Percentiles rank a stretch among this genome's conserved stretches.
These are phyloP conservation scores for Aphyosemion australe DNA, from an alignment of 2,113 vertebrate species.

Conservation along the genomic window DNA sequence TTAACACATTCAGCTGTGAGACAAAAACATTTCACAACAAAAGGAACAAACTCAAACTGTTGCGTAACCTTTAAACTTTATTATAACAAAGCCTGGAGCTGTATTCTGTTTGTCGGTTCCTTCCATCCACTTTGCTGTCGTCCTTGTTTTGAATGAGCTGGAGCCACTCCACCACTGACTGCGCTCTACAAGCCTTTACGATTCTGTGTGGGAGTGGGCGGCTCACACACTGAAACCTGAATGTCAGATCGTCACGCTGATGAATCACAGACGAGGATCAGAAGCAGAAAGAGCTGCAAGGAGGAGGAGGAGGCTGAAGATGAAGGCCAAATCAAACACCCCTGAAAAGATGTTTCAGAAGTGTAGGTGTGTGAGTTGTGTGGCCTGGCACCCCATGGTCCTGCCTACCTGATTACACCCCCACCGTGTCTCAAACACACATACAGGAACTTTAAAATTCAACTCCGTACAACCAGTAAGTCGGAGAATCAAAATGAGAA, in stretches of 20 bases:
- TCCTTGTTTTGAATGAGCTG: slow-evolving; percentile 13
- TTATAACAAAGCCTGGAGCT: neutral
- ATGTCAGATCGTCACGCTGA: slow-evolving; percentile 43
- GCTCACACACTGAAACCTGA: slow-evolving; percentile 33
- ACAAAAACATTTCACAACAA: too few species aligned
- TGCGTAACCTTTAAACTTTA: too few species aligned
- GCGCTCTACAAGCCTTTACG: slow-evolving; percentile 2
- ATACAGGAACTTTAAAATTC: neutral
- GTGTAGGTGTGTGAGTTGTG: slow-evolving; percentile 21
- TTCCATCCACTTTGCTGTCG: neutral
- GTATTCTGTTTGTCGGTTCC: neutral
- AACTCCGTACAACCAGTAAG: neutral
- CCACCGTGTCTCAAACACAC: neutral
- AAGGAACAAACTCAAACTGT: too few species aligned
- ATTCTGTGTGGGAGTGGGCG: slow-evolving; percentile 40
- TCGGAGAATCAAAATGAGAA: too few species aligned
- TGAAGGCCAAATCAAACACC: slow-evolving; percentile 28
- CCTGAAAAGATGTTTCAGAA: slow-evolving; percentile 29
- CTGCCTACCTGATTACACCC: slow-evolving; percentile 41
- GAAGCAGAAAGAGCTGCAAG: slow-evolving; percentile 17
- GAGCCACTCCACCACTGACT: slow-evolving; percentile 7
- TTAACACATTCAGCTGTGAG: too few species aligned
- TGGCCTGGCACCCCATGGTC: slow-evolving; percentile 17
- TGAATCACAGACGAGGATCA: slow-evolving; percentile 65
- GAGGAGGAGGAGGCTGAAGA: slow-evolving; percentile 38